A percentile compares a stretch with the other conserved stretches of the same genome.
Evolutionary conservation across 2,113 vertebrate genomes (phyloP).

Genomic region (Holacanthus passer): DNA sequence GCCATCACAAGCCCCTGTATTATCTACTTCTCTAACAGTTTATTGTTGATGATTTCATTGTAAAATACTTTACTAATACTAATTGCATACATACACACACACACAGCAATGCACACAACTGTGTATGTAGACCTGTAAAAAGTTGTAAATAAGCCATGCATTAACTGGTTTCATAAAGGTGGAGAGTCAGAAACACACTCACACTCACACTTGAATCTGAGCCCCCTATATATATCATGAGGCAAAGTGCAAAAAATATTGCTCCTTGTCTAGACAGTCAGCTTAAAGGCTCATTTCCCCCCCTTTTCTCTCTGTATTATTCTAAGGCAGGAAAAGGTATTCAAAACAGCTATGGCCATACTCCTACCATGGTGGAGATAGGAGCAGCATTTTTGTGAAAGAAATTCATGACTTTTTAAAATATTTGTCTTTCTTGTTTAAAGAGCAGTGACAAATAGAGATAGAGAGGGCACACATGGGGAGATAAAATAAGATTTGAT

Average conservation of each 20-base stretch:
- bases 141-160: not conserved
- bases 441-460: not conserved
- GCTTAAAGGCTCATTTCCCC: slow-evolving; percentile 73
- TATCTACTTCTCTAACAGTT: too few relatives aligned
- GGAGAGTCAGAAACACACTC: slow-evolving; percentile 30
- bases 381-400: slow-evolving; percentile 56
- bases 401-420: slow-evolving; percentile 30
- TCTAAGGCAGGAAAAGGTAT: slow-evolving; percentile 73
- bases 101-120: not conserved
- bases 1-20: not conserved
- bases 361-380: slow-evolving; percentile 57
- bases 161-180: slow-evolving; percentile 24
- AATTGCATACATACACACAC: not conserved
- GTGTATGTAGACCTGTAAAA: not conserved
- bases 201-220: slow-evolving; percentile 18
- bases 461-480: not conserved
- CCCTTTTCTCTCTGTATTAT: slow-evolving; percentile 60
- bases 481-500: not conserved
- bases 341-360: slow-evolving; percentile 65
- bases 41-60: not conserved
- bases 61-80: not conserved
- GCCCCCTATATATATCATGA: slow-evolving; percentile 56
- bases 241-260: slow-evolving; percentile 76
- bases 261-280: slow-evolving; percentile 81
- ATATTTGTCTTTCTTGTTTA: not conserved